Conservation (phyloP, 2,888 invertebrate genomes). For the Dioctria rufipes region DNA sequence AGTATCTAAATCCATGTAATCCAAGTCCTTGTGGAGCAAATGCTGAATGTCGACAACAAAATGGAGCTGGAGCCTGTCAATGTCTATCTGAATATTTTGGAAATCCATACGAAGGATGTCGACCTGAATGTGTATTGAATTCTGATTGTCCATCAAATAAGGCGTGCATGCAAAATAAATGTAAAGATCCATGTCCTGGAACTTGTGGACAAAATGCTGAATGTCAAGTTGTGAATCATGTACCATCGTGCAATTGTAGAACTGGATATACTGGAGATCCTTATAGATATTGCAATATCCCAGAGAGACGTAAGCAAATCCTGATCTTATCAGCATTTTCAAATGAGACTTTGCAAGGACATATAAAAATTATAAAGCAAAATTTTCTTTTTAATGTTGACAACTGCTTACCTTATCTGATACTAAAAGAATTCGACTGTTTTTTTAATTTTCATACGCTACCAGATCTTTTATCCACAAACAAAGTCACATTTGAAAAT, state of each 20-base stretch:
- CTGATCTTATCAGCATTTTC: not conserved
- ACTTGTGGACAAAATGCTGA: slow-evolving; percentile 82
- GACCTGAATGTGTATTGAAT: slow-evolving; percentile 82
- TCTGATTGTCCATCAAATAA: slow-evolving; percentile 81
- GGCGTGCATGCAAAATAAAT: slow-evolving; percentile 82
- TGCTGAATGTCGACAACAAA: slow-evolving; percentile 79
- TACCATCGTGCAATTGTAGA: slow-evolving; percentile 81
- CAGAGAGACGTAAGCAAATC: slow-evolving; percentile 73
- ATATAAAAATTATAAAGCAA: not conserved
- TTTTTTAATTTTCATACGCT: not conserved
- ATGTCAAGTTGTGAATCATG: slow-evolving; percentile 82
- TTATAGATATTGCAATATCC: slow-evolving; percentile 75
- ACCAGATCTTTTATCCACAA: not conserved
- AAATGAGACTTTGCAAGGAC: slow-evolving; percentile 1
- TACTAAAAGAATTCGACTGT: not conserved
- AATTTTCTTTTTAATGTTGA: not conserved
- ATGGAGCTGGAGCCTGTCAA: slow-evolving; percentile 78
- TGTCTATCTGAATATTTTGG: slow-evolving; percentile 83
- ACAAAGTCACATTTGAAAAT: not conserved
- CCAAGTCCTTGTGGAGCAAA: slow-evolving; percentile 80
- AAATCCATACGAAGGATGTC: slow-evolving; percentile 84
- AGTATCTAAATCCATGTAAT: slow-evolving; percentile 74
- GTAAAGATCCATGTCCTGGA: slow-evolving; percentile 85
- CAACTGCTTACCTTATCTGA: not conserved
- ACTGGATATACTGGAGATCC: slow-evolving; percentile 83